Evolutionary conservation across 2,797 vertebrate genomes (phyloP).

Genomic region (Chromis chromis): DNA sequence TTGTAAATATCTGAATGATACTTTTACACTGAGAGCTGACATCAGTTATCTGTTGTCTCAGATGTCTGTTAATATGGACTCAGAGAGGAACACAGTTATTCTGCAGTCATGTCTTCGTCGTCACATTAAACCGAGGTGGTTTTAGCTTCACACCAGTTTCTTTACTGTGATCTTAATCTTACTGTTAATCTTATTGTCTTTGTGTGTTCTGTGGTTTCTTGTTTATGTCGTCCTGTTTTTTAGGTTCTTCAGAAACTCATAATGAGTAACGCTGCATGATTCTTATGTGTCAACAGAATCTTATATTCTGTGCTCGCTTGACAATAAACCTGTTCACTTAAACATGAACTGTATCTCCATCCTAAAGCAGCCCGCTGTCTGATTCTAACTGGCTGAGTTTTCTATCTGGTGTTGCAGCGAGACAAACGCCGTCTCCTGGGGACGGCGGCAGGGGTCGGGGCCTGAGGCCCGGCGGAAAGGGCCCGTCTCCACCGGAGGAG

Average conservation of each 20-base stretch:
- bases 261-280: slow-evolving; percentile 1
- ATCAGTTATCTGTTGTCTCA: too few species aligned
- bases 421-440: slow-evolving; percentile 96
- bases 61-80: too few species aligned
- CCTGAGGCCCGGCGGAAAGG: slow-evolving; percentile 92
- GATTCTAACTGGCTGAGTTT: slow-evolving; percentile 30
- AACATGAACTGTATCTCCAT: too few species aligned
- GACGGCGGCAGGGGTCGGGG: slow-evolving; percentile 92
- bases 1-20: too few species aligned
- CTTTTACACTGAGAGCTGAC: too few species aligned
- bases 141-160: too few species aligned
- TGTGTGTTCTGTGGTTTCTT: slow-evolving; percentile 3
- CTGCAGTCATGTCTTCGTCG: background rate
- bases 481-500: slow-evolving; percentile 94
- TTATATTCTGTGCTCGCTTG: slow-evolving; percentile 7
- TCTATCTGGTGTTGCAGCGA: slow-evolving; percentile 80
- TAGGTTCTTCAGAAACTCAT: background rate
- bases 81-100: too few species aligned
- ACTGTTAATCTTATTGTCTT: background rate
- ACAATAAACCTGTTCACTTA: background rate
- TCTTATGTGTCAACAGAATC: background rate
- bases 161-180: too few species aligned
- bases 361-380: slow-evolving; percentile 1
- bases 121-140: too few species aligned
- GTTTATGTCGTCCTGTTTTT: background rate